Conservation (phyloP, 1,140 invertebrate species). For the Propsilocerus akamusi region DNA sequence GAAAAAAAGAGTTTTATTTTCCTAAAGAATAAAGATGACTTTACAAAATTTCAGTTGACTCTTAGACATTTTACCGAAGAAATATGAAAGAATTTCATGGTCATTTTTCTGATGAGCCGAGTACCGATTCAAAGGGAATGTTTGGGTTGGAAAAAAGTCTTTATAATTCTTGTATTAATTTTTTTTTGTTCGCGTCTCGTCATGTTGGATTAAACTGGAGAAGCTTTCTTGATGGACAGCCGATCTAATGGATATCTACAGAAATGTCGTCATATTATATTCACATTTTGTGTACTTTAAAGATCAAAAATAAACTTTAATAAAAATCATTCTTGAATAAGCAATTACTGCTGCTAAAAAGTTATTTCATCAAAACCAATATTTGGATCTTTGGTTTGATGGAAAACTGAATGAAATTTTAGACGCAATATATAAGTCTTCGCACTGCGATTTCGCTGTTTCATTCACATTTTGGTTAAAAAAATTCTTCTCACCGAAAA, state of each 20-base stretch:
- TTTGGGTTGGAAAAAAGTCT: background rate
- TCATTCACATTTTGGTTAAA: no score
- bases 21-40: background rate
- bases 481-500: no score
- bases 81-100: background rate
- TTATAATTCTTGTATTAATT: background rate
- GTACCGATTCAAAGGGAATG: background rate
- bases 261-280: no score
- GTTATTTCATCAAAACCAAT: no score
- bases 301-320: no score
- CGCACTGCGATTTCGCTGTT: no score
- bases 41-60: slow-evolving; percentile 1
- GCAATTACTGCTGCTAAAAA: no score
- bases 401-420: no score
- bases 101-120: background rate
- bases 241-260: slow-evolving; percentile 2
- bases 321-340: no score
- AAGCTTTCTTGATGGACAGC: background rate
- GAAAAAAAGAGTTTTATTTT: background rate
- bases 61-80: background rate
- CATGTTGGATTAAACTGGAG: background rate
- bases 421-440: no score
- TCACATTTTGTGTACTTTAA: no score
- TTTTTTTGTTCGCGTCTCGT: background rate
- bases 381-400: no score